These are phyloP conservation scores for Drosophila maculinotata DNA, from an alignment of 2,888 invertebrate genomes.

Conservation along the genomic window DNA sequence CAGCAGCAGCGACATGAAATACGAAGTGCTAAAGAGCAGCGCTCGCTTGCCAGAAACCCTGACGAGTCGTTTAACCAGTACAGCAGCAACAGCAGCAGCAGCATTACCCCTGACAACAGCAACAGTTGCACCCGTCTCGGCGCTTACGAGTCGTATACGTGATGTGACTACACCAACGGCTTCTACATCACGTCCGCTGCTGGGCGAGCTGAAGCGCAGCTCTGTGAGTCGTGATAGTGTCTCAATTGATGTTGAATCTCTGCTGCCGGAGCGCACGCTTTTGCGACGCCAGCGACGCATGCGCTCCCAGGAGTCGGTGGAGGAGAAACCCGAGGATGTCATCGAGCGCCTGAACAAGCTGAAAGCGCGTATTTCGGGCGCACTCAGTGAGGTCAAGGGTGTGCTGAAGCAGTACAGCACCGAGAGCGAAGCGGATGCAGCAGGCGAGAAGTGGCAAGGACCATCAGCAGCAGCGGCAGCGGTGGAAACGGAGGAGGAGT, in stretches of 20 bases:
- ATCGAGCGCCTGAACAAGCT: constrained; percentile 82
- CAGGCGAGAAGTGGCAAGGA: constrained; percentile 43
- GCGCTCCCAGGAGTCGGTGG: constrained; percentile 67
- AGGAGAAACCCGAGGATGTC: constrained; percentile 78
- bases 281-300: constrained; percentile 80
- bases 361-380: constrained; percentile 83
- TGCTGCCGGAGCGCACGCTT: constrained; percentile 75
- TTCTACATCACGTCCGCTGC: constrained; percentile 41
- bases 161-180: constrained; percentile 34
- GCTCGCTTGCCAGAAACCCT: constrained; percentile 43
- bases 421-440: constrained; percentile 73
- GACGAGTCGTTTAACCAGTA: constrained; percentile 29
- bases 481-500: neutral
- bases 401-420: constrained; percentile 84
- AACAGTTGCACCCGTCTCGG: constrained; percentile 5
- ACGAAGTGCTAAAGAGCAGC: constrained; percentile 64
- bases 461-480: constrained; percentile 3
- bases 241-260: constrained; percentile 57
- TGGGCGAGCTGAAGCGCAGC: constrained; percentile 56
- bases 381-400: constrained; percentile 83
- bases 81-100: constrained; percentile 12
- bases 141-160: constrained; percentile 56
- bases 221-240: constrained; percentile 56
- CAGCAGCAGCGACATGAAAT: constrained; percentile 74
- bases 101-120: constrained; percentile 8